phyloP scores from a whole-genome alignment of 2,113 vertebrate genomes.

The Scomber japonicus region DNA sequence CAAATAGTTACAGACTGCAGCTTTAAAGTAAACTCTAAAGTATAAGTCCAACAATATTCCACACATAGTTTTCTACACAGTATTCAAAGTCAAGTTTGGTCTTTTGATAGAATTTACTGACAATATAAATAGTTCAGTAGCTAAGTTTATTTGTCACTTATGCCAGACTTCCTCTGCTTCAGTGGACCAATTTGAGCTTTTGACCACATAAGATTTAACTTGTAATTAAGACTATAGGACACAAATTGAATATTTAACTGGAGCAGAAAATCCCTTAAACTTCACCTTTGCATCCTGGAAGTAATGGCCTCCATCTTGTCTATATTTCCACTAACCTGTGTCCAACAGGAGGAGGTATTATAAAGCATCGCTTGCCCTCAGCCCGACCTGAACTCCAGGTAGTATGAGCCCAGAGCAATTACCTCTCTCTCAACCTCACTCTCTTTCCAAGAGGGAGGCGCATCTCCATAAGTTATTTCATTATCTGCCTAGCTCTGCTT shows the following conservation, averaged over 20 bases:
- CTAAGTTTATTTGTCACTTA: constrained; percentile 1
- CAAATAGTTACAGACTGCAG: no score
- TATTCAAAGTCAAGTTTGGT: background rate
- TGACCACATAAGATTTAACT: constrained; percentile 26
- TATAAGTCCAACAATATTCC: no score
- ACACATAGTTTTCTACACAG: no score
- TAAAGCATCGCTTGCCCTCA: constrained; percentile 69
- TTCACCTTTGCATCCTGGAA: constrained; percentile 17
- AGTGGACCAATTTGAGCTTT: background rate
- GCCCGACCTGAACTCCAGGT: constrained; percentile 63
- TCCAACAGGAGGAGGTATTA: constrained; percentile 69
- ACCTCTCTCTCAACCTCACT: constrained; percentile 62
- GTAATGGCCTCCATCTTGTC: constrained; percentile 68
- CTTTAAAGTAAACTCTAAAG: no score
- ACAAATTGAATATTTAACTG: constrained; percentile 59
- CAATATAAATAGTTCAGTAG: background rate
- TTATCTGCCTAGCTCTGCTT: constrained; percentile 78
- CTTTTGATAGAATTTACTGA: background rate
- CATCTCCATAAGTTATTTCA: constrained; percentile 85
- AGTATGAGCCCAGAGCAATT: constrained; percentile 73
- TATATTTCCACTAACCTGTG: constrained; percentile 61
- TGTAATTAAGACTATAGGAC: constrained; percentile 28
- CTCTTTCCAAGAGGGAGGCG: constrained; percentile 48
- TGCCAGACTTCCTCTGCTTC: background rate
- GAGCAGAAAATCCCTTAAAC: constrained; percentile 51